Base-by-base conservation (phyloP, 92 coral and sea anemone species). In the Porites divaricata region DNA sequence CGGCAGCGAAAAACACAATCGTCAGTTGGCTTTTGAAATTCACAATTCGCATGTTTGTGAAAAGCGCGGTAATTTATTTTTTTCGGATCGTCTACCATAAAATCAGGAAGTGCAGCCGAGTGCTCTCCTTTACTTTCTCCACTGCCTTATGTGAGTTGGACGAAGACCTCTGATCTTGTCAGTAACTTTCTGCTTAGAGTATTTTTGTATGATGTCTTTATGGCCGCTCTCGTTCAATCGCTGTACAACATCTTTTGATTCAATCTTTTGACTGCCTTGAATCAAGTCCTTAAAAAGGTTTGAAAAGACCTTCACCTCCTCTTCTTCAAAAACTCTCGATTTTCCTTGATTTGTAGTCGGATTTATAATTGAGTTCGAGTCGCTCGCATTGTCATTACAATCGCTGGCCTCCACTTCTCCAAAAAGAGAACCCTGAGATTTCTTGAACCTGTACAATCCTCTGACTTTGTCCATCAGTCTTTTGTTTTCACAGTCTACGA, bases 131-230 rank as follows among this genome's bases (percentile, higher is more conserved):
- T 41, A 77, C 58, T 48, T 63, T 77, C 81, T 77, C 72, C 81
- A 77, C 59, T 48, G 48, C 59, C 72, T 77, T 6, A 63, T 77
- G 5, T 77, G 19, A 3, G 71, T 77, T 6, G 71, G 0, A 19
- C 57, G 71, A 11, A 77, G 81, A 49, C 81, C 81, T 77, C 81
- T 77, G 2, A 63, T 63, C 6, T 77, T 77, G 17, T 77, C 71
- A 0, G 71, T 77, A 1, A 63, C 45, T 64, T 77, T 77, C 41
- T 63, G 81, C 14, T 63, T 63, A 0, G 35, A 9, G 45, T 48
- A 77, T 63, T 75, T 75, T 24, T 75, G 13, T 2, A 23, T 4
- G 4, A 56, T 22, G 1, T 75, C 1, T 54, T 7, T 23, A 28
- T 63, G 62, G 7, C 72, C 72, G 14, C 4, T 63, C 41, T 23